These are phyloP conservation scores for Spilosoma lubricipeda DNA, from an alignment of 2,888 invertebrate genomes.

Conservation along the genomic window DNA sequence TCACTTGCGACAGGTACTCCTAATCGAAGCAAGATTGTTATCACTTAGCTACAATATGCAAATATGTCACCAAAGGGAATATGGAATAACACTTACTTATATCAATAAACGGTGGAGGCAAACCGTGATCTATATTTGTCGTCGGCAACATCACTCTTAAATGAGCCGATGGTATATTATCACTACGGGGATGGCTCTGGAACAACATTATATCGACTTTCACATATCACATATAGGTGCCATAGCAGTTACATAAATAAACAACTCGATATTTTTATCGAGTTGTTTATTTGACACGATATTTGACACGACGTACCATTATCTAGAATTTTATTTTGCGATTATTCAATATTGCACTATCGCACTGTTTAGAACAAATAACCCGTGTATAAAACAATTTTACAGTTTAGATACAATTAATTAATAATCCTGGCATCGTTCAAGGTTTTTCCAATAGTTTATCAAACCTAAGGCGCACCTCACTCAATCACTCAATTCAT, in stretches of 20 bases:
- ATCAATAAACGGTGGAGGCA: conserved; percentile 76
- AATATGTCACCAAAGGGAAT: conserved; percentile 25
- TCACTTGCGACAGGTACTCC: conserved; percentile 24
- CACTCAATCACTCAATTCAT: conserved; percentile 20
- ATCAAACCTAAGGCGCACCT: conserved; percentile 59
- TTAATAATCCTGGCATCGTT: conserved; percentile 60
- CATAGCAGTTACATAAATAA: conserved; percentile 76
- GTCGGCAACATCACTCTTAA: conserved; percentile 77
- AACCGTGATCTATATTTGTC: conserved; percentile 61
- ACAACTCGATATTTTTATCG: conserved; percentile 71
- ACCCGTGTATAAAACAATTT: conserved; percentile 41
- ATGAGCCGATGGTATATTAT: conserved; percentile 72
- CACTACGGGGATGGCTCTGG: conserved; percentile 73
- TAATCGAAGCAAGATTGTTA: conserved; percentile 39
- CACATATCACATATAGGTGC: conserved; percentile 61
- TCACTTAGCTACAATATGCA: conserved; percentile 24
- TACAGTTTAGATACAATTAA: conserved; percentile 54
- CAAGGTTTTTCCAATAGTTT: conserved; percentile 65
- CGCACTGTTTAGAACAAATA: conserved; percentile 38
- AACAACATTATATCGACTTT: conserved; percentile 65
- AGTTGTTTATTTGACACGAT: no score
- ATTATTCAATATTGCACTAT: conserved; percentile 30
- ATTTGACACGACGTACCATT: conserved; percentile 64
- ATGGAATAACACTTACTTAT: conserved; percentile 66
- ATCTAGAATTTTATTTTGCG: conserved; percentile 46